These are phyloP conservation scores for Microcaecilia unicolor DNA, from an alignment of 2,797 vertebrate species.

Conservation along the genomic window DNA sequence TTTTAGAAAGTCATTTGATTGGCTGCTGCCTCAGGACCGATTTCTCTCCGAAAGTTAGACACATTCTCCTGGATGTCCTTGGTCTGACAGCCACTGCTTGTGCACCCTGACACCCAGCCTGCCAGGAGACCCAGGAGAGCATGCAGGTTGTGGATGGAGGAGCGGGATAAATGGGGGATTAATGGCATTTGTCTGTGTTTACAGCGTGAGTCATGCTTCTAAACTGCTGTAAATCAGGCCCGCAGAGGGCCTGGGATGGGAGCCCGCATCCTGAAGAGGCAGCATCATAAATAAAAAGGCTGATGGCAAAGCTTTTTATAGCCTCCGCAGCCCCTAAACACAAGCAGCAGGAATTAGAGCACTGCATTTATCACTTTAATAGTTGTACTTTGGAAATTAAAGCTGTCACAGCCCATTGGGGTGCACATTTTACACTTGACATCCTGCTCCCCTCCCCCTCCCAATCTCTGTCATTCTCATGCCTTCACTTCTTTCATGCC, in stretches of 20 bases:
- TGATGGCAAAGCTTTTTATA: slow-evolving; percentile 20
- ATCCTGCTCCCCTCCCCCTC: slow-evolving; percentile 10
- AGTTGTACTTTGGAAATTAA: slow-evolving; percentile 54
- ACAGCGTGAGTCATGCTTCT: slow-evolving; percentile 32
- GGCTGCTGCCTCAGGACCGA: no score
- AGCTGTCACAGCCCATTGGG: slow-evolving; percentile 40
- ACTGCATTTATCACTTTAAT: slow-evolving; percentile 51
- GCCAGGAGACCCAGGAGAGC: no score
- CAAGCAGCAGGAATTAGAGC: slow-evolving; percentile 5
- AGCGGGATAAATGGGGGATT: slow-evolving; percentile 30
- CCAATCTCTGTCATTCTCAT: not conserved
- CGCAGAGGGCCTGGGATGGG: slow-evolving; percentile 15
- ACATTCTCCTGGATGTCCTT: not conserved
- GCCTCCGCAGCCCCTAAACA: not conserved
- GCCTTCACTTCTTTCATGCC: not conserved
- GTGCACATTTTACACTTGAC: slow-evolving; percentile 30
- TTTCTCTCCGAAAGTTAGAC: no score
- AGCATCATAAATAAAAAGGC: slow-evolving; percentile 46
- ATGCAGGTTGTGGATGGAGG: not conserved
- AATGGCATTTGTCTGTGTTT: slow-evolving; percentile 35
- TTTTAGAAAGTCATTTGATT: no score
- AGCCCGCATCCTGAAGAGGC: slow-evolving; percentile 31
- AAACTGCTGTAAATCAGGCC: slow-evolving; percentile 38
- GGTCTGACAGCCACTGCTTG: not conserved
- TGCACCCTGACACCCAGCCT: no score